Percentiles rank a stretch among this genome's conserved stretches.
Evolutionary conservation across 2,888 invertebrate species (phyloP).

Genomic region (Chalcosyrphus nemorum): DNA sequence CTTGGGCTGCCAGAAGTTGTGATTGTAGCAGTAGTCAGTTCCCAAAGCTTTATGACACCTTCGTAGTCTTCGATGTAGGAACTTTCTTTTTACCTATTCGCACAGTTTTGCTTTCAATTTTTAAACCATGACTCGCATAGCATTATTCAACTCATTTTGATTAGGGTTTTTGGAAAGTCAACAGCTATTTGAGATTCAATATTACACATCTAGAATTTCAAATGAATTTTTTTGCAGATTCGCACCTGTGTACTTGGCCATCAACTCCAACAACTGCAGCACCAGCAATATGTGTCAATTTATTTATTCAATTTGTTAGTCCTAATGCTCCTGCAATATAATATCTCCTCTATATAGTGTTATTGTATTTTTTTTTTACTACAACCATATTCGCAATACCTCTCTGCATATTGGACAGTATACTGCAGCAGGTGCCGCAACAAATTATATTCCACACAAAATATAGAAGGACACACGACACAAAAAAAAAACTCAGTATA

Average conservation of each 20-base stretch:
- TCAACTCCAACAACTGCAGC: conserved; percentile 30
- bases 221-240: conserved; percentile 7
- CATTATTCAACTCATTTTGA: no score
- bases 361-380: conserved; percentile 20
- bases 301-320: conserved; percentile 63
- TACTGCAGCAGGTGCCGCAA: conserved; percentile 61
- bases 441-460: conserved; percentile 56
- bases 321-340: conserved; percentile 56
- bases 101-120: no score
- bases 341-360: conserved; percentile 28
- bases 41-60: no score
- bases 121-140: no score
- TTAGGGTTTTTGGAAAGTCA: no score
- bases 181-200: no score
- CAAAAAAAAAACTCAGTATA: neutral
- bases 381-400: conserved; percentile 4
- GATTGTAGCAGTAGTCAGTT: no score
- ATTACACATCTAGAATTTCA: no score
- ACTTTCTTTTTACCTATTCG: no score
- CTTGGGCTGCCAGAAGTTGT: no score
- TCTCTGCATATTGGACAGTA: conserved; percentile 52
- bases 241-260: conserved; percentile 4
- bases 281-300: conserved; percentile 59
- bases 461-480: conserved; percentile 3
- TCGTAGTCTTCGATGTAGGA: no score